Evolutionary conservation across 2,888 invertebrate genomes (phyloP), one percentile per base, ranked within the genome.

Genomic region (Alloscopus bannaensis): DNA sequence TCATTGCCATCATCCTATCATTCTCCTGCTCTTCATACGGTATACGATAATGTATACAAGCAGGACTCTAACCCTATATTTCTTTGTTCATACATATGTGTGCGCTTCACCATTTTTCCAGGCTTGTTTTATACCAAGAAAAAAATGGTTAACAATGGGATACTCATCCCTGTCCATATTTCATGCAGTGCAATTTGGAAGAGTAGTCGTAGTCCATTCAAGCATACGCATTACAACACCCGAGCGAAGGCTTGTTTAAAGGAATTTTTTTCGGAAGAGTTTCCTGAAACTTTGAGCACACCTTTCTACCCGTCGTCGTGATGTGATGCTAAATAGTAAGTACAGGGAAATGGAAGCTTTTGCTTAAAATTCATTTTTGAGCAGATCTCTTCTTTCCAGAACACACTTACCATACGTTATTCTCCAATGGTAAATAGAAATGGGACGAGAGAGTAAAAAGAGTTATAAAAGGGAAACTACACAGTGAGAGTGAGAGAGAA

Each of bases 401-500:
- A 45, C 4, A 45, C 45, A n/a, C 45, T 3, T 36, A 13, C 18
- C 3, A 45, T 45, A 45, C n/a, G n/a, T 18, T n/a, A n/a, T n/a
- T 45, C 3, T 45, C 45, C 45, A 36, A 8, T 8, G 36, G 13
- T 13, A 36, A 4, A 45, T 45, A 16, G 45, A n/a, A 16, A 45
- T 45, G 13, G 36, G n/a, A 16, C 45, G n/a, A 16, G 18, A 45
- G 36, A n/a, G 18, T 45, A 13, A 36, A 13, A 6, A 13, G 8
- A 45, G 8, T 18, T 45, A n/a, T n/a, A n/a, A n/a, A n/a, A n/a
- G 3, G 45, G 3, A 45, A 45, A 55, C 24, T 55, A 68, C 55
- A 68, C 52, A 68, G 52, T 66, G 66, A 50, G 28, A 50, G 31
- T 47, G 68, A 68, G 31, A 36, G 24, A 36, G 36, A 60, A 22